Evolutionary conservation across 2,797 vertebrate species (phyloP).

Genomic region (Darevskia nairensis): DNA sequence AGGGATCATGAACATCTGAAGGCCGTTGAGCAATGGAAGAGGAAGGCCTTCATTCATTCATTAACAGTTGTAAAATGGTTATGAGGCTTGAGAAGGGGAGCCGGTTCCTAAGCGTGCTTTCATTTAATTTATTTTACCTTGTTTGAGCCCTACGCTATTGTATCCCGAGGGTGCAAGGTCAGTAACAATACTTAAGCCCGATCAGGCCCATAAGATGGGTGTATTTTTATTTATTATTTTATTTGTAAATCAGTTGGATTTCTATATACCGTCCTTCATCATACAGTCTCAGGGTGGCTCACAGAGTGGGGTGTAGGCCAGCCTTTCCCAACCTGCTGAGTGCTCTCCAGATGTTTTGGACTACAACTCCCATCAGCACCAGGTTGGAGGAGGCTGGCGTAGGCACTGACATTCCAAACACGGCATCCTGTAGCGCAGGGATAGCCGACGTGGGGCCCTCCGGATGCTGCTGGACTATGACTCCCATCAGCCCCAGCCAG

Average conservation of each 20-base stretch:
- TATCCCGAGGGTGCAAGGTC: not conserved
- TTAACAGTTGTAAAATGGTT: not conserved
- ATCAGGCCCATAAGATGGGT: not conserved
- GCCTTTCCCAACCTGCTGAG: too few relatives aligned
- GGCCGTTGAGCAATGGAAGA: not conserved
- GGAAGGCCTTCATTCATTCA: not conserved
- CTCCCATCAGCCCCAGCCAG: too few relatives aligned
- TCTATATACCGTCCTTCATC: too few relatives aligned
- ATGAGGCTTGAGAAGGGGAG: not conserved
- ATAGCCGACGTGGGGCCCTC: too few relatives aligned
- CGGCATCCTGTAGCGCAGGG: not conserved
- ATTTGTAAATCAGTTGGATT: too few relatives aligned
- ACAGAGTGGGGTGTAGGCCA: too few relatives aligned
- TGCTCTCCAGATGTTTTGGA: too few relatives aligned
- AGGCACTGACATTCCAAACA: not conserved
- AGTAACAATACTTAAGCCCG: not conserved
- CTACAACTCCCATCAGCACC: not conserved
- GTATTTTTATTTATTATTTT: too few relatives aligned
- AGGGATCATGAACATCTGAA: not conserved
- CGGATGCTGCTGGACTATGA: too few relatives aligned
- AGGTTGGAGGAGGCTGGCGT: not conserved
- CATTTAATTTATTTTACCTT: not conserved
- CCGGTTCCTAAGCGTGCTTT: not conserved
- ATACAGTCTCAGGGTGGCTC: too few relatives aligned
- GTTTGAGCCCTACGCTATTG: not conserved